Percentiles rank a stretch among this genome's conserved stretches.
Evolutionary conservation across 2,797 vertebrate species (phyloP).

Genomic region (Sebastes diploproa): DNA sequence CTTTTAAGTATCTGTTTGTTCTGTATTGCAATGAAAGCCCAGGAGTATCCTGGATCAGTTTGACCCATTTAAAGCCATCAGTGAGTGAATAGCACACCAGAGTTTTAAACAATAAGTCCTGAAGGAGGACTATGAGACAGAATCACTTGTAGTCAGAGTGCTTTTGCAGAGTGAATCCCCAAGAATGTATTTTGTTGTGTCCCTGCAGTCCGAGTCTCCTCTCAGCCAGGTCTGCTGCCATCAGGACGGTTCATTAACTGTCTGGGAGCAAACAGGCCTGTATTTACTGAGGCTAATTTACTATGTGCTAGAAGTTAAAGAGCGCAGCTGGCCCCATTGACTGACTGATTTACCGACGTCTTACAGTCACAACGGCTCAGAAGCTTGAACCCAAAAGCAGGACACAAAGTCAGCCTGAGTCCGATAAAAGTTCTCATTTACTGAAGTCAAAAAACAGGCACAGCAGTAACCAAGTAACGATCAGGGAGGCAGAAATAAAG

Average conservation of each 20-base stretch:
- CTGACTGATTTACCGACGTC: neutral
- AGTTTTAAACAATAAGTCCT: neutral
- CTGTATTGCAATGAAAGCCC: no score
- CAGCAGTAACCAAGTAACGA: no score
- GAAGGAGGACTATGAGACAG: neutral
- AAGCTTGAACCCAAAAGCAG: neutral
- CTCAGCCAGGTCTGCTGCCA: neutral
- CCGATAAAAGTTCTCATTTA: neutral
- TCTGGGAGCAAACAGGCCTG: constrained; percentile 27
- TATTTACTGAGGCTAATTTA: constrained; percentile 48
- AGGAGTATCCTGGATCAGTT: no score
- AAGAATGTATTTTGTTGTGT: neutral
- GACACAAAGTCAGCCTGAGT: neutral
- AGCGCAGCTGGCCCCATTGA: constrained; percentile 1
- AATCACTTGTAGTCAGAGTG: neutral
- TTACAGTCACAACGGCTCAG: neutral
- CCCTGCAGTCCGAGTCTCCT: neutral
- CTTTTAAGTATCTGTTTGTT: no score
- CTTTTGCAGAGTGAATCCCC: neutral
- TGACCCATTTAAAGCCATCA: neutral
- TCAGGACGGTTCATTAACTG: constrained; percentile 31
- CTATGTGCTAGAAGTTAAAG: constrained; percentile 23
- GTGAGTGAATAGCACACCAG: neutral
- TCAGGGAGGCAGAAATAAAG: no score
- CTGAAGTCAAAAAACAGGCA: no score